Base-by-base conservation (phyloP, 2,888 invertebrate genomes). In the Scaptomyza tumidula region DNA sequence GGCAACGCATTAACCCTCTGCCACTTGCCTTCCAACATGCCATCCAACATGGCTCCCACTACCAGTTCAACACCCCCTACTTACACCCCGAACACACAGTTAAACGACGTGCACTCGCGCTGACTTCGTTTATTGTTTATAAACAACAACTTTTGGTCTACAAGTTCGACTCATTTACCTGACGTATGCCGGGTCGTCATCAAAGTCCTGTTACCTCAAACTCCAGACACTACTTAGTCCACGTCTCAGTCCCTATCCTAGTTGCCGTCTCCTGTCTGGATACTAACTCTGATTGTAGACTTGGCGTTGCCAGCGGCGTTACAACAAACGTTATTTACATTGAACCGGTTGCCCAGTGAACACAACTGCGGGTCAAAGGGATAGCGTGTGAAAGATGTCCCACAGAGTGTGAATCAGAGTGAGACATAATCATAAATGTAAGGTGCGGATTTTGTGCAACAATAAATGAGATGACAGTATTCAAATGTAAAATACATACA, bases 51-150 rank as follows among this genome's bases (percentile, higher is more conserved):
- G 2, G 11, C 45, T 24, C 16, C 27, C 39, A 44, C 19, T 9
- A 3, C 16, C 33, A 13, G 41, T 5, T 16, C 43, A 39, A 16
- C n/a, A 10, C 16, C 27, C 13, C 35, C 45, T 11, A 29, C 43
- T 46, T 43, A 43, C 56, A 41, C 64, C 52, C 49, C 33, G 31
- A 9, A 33, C 3, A 19, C 33, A 39, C 53, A 31, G 13, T 63
- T 55, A 49, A 49, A 57, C 63, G 70, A 75, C 60, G 63, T 52
- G 58, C 58, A 61, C 39, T 62, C 49, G 44, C 54, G 41, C 52
- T 56, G 52, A 71, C 65, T 76, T 87, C 82, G 88, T 88, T 88
- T 88, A 88, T 78, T 89, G 89, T 88, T 85, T 88, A 88, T 88
- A 88, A 88, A 88, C 88, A 87, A 89, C 78, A 83, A 71, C 76